Base-by-base conservation (phyloP, 2,113 vertebrate genomes). In the Serilophus lunatus region DNA sequence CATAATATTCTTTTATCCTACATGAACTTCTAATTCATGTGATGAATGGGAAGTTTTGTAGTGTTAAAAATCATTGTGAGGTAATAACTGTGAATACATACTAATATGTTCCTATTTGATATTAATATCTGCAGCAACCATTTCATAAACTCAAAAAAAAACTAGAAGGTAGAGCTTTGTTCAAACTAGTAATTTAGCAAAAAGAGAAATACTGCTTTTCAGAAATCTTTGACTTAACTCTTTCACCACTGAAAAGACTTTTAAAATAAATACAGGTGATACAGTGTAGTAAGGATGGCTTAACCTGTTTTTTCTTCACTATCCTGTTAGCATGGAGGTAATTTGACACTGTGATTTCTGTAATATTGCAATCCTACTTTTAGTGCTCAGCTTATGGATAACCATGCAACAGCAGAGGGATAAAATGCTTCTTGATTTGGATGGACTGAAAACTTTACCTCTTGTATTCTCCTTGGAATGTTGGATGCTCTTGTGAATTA, bases 1-100 rank as follows among this genome's bases (percentile, higher is more conserved):
- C 54, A 66, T 80, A 77, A 77, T 90, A 88, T 85, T 77, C 24
- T 82, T 92, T 94, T 80, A 90, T 94, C 88, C 68, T 87, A 82
- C 35, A 40, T 80, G 63, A 90, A 70, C 35, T 93, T 29, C 38
- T 86, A 95, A 93, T 94, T 95, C 66, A 77, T 74, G 54, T 86
- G 85, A 90, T 93, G 63, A 96, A 95, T 94, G 38, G 47, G 45
- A 82, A 54, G 22, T 74, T 88, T 74, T 80, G 69, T 82, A 77
- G 26, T 88, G 68, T 70, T 92, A 90, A 94, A 96, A 95, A 92
- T 77, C 54, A 88, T 92, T 91, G 69, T 92, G 91, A 95, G 35
- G 74, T 82, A 95, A 85, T 86, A 95, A 88, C 38, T 91, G 45
- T 84, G 88, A 93, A 92, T 79, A 78, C 26, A 89, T 68, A 61